These are phyloP conservation scores for Metopia argyrocephala DNA, from an alignment of 2,888 invertebrate species.

Conservation along the genomic window DNA sequence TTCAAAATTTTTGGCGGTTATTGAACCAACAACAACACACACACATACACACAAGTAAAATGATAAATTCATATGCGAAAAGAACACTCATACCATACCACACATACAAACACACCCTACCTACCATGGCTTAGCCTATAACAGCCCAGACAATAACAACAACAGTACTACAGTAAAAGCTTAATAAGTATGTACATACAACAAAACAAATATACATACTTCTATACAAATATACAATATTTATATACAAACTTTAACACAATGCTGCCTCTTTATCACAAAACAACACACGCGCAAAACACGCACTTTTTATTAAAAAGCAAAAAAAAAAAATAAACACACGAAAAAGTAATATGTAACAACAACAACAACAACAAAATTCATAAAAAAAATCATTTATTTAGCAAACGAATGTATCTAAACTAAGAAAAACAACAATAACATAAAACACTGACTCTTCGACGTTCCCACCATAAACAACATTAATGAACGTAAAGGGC, in stretches of 20 bases:
- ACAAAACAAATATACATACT: no score
- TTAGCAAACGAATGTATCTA: slow-evolving; percentile 51
- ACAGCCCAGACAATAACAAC: neutral
- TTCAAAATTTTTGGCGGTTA: slow-evolving; percentile 77
- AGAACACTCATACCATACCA: neutral
- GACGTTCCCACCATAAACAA: slow-evolving; percentile 35
- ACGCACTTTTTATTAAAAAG: slow-evolving; percentile 50
- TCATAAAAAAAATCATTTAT: slow-evolving; percentile 47
- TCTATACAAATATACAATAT: no score
- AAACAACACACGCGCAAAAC: neutral
- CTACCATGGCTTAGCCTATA: slow-evolving; percentile 32
- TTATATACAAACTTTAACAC: neutral
- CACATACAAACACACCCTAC: slow-evolving; percentile 15
- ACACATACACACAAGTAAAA: slow-evolving; percentile 23
- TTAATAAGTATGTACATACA: neutral
- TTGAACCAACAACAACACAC: slow-evolving; percentile 75
- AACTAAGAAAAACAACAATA: slow-evolving; percentile 33
- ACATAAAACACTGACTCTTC: slow-evolving; percentile 14
- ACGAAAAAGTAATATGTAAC: slow-evolving; percentile 18
- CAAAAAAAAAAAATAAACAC: neutral
- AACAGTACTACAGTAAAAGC: neutral
- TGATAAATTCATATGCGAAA: neutral
- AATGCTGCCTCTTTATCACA: slow-evolving; percentile 43
- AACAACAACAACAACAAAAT: neutral
- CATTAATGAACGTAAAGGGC: neutral